Percentiles rank a stretch among this genome's conserved stretches.
phyloP scores from a whole-genome alignment of 2,797 vertebrate genomes.

The Chelon auratus region DNA sequence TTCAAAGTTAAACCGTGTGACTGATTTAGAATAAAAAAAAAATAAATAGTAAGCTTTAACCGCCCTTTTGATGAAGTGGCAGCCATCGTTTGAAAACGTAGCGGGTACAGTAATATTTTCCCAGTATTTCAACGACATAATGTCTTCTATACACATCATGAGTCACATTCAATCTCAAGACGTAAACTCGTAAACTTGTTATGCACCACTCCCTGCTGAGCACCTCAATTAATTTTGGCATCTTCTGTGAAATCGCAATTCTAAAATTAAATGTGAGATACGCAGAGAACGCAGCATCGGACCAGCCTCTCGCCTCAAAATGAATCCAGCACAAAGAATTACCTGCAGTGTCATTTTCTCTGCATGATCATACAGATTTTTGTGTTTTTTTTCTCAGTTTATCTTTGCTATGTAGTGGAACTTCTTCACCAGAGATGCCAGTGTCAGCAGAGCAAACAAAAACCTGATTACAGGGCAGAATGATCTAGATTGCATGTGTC shows the following conservation, averaged over 20 bases:
- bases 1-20: slow-evolving; percentile 3
- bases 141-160: slow-evolving; percentile 40
- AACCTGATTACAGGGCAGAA: slow-evolving; percentile 76
- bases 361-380: slow-evolving; percentile 62
- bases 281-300: slow-evolving; percentile 5
- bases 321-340: slow-evolving; percentile 55
- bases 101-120: slow-evolving; percentile 15
- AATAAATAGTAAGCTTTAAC: neutral
- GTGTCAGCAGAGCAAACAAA: slow-evolving; percentile 73
- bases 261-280: slow-evolving; percentile 60
- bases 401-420: slow-evolving; percentile 69
- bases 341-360: slow-evolving; percentile 68
- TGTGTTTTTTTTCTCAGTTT: slow-evolving; percentile 29
- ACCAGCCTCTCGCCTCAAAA: slow-evolving; percentile 11
- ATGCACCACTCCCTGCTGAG: slow-evolving; percentile 49
- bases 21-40: slow-evolving; percentile 4
- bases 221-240: slow-evolving; percentile 62
- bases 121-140: slow-evolving; percentile 37
- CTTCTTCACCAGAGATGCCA: slow-evolving; percentile 47
- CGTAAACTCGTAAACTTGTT: slow-evolving; percentile 56
- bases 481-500: slow-evolving; percentile 79
- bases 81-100: neutral
- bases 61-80: neutral
- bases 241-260: slow-evolving; percentile 64
- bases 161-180: slow-evolving; percentile 58